phyloP scores from a whole-genome alignment of 2,797 vertebrate genomes.

The Amblyraja radiata region DNA sequence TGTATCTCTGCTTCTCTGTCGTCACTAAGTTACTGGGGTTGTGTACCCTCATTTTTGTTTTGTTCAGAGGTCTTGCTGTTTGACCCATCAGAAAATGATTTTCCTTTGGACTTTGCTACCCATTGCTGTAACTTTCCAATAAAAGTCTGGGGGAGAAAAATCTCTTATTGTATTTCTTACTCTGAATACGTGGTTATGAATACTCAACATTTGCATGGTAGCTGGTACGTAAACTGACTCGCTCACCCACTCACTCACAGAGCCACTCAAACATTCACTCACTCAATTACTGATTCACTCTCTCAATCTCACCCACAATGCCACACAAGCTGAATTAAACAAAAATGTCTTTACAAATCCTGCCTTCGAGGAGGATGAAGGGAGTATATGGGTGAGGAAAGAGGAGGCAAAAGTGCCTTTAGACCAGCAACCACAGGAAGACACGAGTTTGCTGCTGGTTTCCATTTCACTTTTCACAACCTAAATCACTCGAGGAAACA shows the following conservation, averaged over 20 bases:
- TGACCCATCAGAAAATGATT: slow-evolving; percentile 43
- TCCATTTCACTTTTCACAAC: neutral
- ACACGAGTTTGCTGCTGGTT: neutral
- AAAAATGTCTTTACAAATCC: neutral
- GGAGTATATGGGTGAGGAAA: neutral
- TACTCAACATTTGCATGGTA: neutral
- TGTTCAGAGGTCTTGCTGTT: neutral
- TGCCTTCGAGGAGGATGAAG: neutral
- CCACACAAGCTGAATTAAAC: neutral
- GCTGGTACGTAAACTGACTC: neutral
- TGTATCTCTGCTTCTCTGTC: neutral
- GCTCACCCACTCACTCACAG: neutral
- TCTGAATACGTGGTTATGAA: neutral
- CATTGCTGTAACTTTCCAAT: slow-evolving; percentile 74
- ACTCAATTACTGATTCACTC: no score
- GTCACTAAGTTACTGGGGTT: neutral
- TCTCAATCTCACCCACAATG: no score
- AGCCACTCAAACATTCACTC: neutral
- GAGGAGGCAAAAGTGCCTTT: no score
- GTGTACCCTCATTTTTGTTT: neutral
- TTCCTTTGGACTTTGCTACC: slow-evolving; percentile 58
- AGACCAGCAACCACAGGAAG: neutral
- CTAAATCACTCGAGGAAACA: neutral
- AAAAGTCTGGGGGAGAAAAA: slow-evolving; percentile 53
- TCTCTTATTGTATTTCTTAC: neutral